These are phyloP conservation scores for Pongo abelii DNA, from an alignment of 2,113 vertebrate genomes.

Conservation along the genomic window DNA sequence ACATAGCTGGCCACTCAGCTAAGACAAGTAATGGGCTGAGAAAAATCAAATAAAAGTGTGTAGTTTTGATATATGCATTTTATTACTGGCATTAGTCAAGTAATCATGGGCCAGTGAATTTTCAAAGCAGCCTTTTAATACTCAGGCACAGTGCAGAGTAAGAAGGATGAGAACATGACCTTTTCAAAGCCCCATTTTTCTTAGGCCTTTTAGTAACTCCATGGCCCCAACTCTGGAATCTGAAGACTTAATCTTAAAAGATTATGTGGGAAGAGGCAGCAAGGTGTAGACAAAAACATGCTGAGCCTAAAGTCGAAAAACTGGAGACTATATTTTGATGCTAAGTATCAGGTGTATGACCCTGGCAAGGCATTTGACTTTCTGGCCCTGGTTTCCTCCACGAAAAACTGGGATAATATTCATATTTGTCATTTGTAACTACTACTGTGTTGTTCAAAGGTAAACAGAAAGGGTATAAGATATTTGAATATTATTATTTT, in stretches of 20 bases:
- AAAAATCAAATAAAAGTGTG: neutral
- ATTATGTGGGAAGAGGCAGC: slow-evolving; percentile 35
- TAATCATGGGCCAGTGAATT: neutral
- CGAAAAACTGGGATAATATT: neutral
- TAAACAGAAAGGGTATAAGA: neutral
- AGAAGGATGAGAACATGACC: neutral
- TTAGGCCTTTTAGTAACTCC: neutral
- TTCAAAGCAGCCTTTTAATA: slow-evolving; percentile 44
- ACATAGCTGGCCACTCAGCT: neutral
- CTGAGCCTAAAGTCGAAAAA: neutral
- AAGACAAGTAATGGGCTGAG: slow-evolving; percentile 8
- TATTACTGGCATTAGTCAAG: neutral
- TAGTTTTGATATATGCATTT: slow-evolving; percentile 33
- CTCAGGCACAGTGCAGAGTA: slow-evolving; percentile 9
- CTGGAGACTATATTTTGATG: neutral
- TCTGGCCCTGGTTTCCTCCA: neutral
- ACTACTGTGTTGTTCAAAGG: neutral
- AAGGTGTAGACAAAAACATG: neutral
- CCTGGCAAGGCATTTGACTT: neutral
- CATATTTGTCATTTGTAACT: neutral
- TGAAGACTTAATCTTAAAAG: slow-evolving; percentile 49
- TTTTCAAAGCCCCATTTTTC: neutral
- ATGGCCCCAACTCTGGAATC: neutral
- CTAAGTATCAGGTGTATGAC: neutral
- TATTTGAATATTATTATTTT: neutral